Percentiles rank a stretch among this genome's conserved stretches.
Evolutionary conservation across 2,888 invertebrate genomes (phyloP).

Genomic region (Gnatocerus cornutus): DNA sequence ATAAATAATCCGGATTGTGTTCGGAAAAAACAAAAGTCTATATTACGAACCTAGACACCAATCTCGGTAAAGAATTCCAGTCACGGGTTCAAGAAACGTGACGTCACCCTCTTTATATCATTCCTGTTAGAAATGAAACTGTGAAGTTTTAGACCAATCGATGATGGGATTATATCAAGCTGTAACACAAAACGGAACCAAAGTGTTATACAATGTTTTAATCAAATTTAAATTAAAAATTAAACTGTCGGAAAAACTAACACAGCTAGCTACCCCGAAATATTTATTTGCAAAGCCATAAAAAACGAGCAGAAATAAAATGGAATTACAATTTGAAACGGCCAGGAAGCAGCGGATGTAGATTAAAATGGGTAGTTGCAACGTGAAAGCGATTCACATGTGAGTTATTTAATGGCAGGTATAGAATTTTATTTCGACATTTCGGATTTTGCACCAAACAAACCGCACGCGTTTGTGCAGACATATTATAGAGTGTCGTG

Average conservation of each 20-base stretch:
- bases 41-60: not conserved
- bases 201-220: not conserved
- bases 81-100: conserved; percentile 7
- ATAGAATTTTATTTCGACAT: conserved; percentile 46
- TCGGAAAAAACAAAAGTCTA: not conserved
- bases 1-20: not conserved
- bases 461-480: conserved; percentile 32
- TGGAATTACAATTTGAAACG: conserved; percentile 43
- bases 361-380: conserved; percentile 42
- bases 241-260: conserved; percentile 2
- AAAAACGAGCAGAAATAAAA: conserved; percentile 32
- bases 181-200: too few relatives aligned
- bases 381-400: conserved; percentile 32
- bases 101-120: conserved; percentile 4
- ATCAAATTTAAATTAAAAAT: conserved; percentile 6
- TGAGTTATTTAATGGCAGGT: conserved; percentile 47
- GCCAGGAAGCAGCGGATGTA: conserved; percentile 37
- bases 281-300: conserved; percentile 29
- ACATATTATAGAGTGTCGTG: conserved; percentile 12
- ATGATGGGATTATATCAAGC: not conserved
- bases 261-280: conserved; percentile 21
- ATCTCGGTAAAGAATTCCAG: not conserved
- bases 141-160: conserved; percentile 3
- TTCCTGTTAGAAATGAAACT: not conserved
- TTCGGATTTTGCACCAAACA: conserved; percentile 39